Base-by-base conservation (phyloP, 2,888 invertebrate genomes). In the Lithophane ornitopus region DNA sequence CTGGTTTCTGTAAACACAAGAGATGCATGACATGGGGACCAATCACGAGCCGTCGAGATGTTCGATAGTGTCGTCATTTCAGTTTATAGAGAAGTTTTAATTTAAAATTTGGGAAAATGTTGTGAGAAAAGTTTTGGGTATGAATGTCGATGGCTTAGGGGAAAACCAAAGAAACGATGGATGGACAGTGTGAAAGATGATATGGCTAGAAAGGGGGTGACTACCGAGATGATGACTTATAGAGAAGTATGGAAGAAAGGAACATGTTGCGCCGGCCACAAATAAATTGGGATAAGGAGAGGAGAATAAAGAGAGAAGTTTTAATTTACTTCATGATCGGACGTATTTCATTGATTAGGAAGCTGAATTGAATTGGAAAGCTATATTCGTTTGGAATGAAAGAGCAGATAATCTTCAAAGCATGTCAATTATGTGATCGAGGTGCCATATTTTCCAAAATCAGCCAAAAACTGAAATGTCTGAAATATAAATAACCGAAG, bases 1-100 rank as follows among this genome's bases (percentile, higher is more conserved):
- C 81, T 77, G 70, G 52, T 80, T 86, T 74, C 84, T 74, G 71
- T 80, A 77, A 77, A 80, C 76, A 75, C 19, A 65, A 59, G 11
- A 67, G 16, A 66, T 39, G 61, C 49, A 73, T 80, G 72, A 58
- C 81, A 76, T 76, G 14, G 75, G 65, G 28, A 59, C 85, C 71
- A 78, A 85, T 83, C 82, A 59, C 49, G 34, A 67, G 62, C 28
- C 34, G 16, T 61, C 70, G 39, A 59, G 19, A 28, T 46, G 46
- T 39, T 41, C 39, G 49, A 41, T 28, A 58, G 19, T 61, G 44
- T 54, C 67, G 70, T 73, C 63, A 77, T 70, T 74, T 46, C 58
- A 80, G 22, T 58, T 65, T 56, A 79, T 84, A 68, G 39, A 54
- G 26, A 26, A 65, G 62, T 34, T 80, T 66, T 44, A n/a, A 81